A percentile compares a stretch with the other conserved stretches of the same genome.
Conservation (phyloP, 2,113 vertebrate species). For the Scomber scombrus region DNA sequence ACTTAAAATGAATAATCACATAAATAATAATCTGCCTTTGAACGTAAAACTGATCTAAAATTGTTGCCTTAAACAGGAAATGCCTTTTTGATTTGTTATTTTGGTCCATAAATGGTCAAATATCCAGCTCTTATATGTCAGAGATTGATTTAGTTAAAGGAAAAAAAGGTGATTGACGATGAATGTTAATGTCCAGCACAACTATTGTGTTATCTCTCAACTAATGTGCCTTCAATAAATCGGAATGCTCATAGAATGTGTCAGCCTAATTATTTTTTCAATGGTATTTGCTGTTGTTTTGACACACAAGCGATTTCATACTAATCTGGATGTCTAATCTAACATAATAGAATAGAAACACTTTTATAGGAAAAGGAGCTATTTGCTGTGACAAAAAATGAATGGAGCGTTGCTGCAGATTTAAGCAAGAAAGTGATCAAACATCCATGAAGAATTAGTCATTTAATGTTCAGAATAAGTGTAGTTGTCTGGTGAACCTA, state of each 20-base stretch:
- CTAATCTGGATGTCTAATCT: not conserved
- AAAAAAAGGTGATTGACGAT: slow-evolving; percentile 51
- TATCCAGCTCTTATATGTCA: not conserved
- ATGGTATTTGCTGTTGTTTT: not conserved
- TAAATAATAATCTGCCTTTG: not conserved
- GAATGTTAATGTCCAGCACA: slow-evolving; percentile 75
- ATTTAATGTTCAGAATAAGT: too few species aligned
- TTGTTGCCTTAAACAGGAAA: slow-evolving; percentile 33
- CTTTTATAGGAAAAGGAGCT: too few species aligned
- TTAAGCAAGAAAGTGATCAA: too few species aligned
- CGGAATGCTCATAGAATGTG: slow-evolving; percentile 46
- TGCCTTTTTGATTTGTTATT: slow-evolving; percentile 6
- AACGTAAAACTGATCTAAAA: slow-evolving; percentile 1
- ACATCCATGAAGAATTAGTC: too few species aligned
- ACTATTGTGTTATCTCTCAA: slow-evolving; percentile 62
- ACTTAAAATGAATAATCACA: not conserved
- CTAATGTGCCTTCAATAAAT: slow-evolving; percentile 82
- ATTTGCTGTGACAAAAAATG: too few species aligned
- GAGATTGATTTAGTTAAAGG: slow-evolving; percentile 13
- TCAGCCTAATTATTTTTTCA: not conserved
- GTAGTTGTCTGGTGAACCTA: too few species aligned
- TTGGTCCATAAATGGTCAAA: slow-evolving; percentile 29
- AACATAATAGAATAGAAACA: not conserved
- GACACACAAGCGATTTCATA: not conserved
- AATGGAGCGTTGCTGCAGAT: too few species aligned